Base-by-base conservation (phyloP, 2,113 vertebrate genomes). In the Coturnix japonica region DNA sequence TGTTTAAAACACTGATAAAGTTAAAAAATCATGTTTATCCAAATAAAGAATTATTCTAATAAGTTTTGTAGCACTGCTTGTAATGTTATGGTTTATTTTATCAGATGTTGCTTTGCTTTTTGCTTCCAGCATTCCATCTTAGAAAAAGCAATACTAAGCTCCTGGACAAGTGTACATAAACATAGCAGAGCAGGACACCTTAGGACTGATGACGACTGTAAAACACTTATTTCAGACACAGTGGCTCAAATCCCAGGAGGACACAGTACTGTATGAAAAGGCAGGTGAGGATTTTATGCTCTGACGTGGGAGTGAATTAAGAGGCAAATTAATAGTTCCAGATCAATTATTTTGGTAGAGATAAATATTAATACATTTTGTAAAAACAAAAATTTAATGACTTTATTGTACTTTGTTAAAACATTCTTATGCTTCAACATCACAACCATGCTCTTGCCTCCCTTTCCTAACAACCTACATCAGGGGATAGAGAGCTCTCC, bases 101-200 rank as follows among this genome's bases (percentile, higher is more conserved):
- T 59, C 49, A 79, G 26, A 60, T 22, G 16, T 8, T 65, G 7
- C 8, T 13, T 53, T 19, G 11, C 7, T 11, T 30, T 53, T 54
- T 11, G 0, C 1, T 13, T 47, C 37, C 6, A 44, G 7, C 18
- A 30, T 63, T 89, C 39, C 43, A 4, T 25, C 0, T 0, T 35
- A 44, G 43, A 44, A 44, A 44, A 57, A 57, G 10, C 13, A 59
- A 71, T 44, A 20, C 17, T 4, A 33, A 71, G 30, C 30, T 59
- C 31, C 30, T 76, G 57, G 28, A 17, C 35, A 35, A 46, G 16
- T 13, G 9, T 37, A 25, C 7, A 30, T 23, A 60, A n/a, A 49
- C 0, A 1, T 17, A 61, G 59, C 30, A 72, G n/a, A 77, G 44
- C 11, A 77, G 30, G 30, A 26, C 33, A 72, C 22, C 20, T 49